Evolutionary conservation across 1,140 invertebrate genomes (phyloP), one percentile per base, ranked within the genome.

Genomic region (Drosophila repleta): DNA sequence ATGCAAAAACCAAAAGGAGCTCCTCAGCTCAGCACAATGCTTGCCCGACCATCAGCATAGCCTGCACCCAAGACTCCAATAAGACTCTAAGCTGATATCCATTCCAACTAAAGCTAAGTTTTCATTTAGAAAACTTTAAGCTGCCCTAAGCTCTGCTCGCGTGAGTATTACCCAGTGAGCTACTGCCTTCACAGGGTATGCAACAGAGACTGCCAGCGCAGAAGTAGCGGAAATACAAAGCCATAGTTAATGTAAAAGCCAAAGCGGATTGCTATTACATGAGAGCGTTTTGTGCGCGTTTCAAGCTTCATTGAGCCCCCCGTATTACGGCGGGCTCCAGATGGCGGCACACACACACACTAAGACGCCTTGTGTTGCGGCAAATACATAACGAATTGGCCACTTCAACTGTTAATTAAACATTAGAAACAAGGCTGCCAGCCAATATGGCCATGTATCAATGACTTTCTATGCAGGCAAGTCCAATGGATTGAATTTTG

Each of bases 211-310:
- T 37, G 29, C 43, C 53, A 26, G 21, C 4, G 17, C 56, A 45
- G 26, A 20, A 26, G 24, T 15, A 29, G 26, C 26, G 57, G 46
- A 52, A 32, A 67, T 51, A 62, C 65, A 68, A 68, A 68, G 56
- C 56, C 56, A 43, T 67, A 67, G 57, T 68, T 61, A 72, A 81
- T 71, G 61, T 80, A 68, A 72, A 76, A 76, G 66, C 78, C 78
- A 84, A 79, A 72, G 80, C 79, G 76, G 80, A 84, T 83, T 83
- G 71, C 80, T 67, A 76, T 83, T 84, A 73, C 76, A 79, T 83
- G 49, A 69, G 60, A 62, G 65, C 57, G 58, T 60, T 67, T 76
- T 56, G 46, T 67, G 78, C 78, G 79, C 80, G 62, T 83, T 83
- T 60, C 71, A 66, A 61, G 71, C 76, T 82, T 84, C 75, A 83